Evolutionary conservation across 2,888 invertebrate species (phyloP).

Genomic region (Coelopa pilipes): DNA sequence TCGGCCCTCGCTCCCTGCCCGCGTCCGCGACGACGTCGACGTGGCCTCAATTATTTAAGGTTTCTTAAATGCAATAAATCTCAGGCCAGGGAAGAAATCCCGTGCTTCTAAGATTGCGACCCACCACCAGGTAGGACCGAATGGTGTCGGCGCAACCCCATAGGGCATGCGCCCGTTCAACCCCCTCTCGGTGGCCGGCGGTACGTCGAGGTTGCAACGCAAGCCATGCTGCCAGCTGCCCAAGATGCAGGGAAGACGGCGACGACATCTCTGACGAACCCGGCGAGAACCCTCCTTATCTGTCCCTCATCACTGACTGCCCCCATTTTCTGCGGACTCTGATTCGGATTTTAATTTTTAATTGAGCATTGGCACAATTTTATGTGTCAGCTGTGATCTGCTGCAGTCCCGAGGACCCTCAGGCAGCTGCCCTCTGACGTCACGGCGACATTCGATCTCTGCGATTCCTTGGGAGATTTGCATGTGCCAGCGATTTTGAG

Average conservation of each 20-base stretch:
- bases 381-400: slow-evolving; percentile 16
- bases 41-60: slow-evolving; percentile 15
- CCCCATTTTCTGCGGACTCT: background rate
- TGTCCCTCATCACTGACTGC: slow-evolving; percentile 13
- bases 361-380: background rate
- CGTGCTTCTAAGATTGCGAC: slow-evolving; percentile 11
- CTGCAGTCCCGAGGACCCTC: background rate
- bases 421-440: background rate
- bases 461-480: background rate
- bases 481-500: too few relatives aligned
- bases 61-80: slow-evolving; percentile 9
- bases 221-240: slow-evolving; percentile 19
- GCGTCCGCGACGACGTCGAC: too few relatives aligned
- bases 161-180: slow-evolving; percentile 30
- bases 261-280: background rate
- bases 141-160: background rate
- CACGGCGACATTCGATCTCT: background rate
- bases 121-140: slow-evolving; percentile 14
- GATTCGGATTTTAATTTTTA: background rate
- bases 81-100: background rate
- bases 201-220: background rate
- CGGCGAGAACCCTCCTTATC: background rate
- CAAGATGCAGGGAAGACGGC: background rate
- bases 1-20: background rate
- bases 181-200: background rate